Evolutionary conservation across 35 echinoderm and acorn worm species (phyloP), one percentile per base, ranked within the genome.

Genomic region (Chiridota heheva): DNA sequence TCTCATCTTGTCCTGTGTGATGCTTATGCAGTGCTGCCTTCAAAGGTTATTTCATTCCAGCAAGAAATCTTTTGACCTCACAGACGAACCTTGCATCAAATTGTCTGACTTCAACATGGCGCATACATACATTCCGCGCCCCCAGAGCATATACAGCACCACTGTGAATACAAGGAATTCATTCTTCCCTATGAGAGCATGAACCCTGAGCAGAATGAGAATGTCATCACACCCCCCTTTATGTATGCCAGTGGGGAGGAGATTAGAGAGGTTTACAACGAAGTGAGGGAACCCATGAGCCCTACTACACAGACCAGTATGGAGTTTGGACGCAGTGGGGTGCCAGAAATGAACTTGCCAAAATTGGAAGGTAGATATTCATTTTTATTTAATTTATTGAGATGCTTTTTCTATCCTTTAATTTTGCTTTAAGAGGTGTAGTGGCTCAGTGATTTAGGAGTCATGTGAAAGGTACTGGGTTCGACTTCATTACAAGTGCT

Each of bases 71-170:
- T 90, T 86, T 62, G 63, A 79, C 13, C 58, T 89, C 20, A 36
- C 84, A 8, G 87, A 96, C 0, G 87, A 90, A 36, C 86, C 86
- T n/a, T 64, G 65, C 55, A 83, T 96, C 34, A 96, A 96, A 39
- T 77, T 90, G 2, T 77, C 92, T 0, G 92, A 96, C 32, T 95
- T 96, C 67, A 96, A 96, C 69, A 96, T 96, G 92, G 92, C 92
- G 26, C 92, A 96, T 37, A 96, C 92, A 0, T 90, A 80, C 80
- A 96, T 96, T 39, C 91, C 92, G 3, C 30, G 92, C 36, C 92
- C 92, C 17, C 81, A 89, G 18, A 96, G 92, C 61, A 86, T 96
- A 28, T 96, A 96, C 58, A 82, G 90, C 30, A 72, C 85, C 0
- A 85, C 63, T 2, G 74, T 61, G 7, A 35, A 73, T 6, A 86